phyloP scores from a whole-genome alignment of 1,140 invertebrate species.

The Oppia nitens region DNA sequence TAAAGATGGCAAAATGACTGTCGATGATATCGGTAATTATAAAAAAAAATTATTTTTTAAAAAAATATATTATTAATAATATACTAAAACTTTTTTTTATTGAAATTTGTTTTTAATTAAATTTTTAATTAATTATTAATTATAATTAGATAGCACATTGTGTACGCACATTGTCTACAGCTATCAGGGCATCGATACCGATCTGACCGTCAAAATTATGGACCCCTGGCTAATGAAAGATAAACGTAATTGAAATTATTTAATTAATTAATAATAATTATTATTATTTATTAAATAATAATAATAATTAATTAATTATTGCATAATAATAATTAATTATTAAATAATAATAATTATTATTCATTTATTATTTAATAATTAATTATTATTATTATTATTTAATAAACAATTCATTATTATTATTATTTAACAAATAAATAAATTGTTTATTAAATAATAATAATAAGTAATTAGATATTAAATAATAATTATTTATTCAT shows the following conservation, averaged over 20 bases:
- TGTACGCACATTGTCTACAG: constrained; percentile 9
- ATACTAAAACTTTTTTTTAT: background rate
- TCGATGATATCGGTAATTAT: constrained; percentile 11
- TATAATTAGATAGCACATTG: background rate
- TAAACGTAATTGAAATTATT: constrained; percentile 8
- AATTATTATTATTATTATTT: background rate
- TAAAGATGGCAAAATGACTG: constrained; percentile 11
- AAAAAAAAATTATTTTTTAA: background rate
- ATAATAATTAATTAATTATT: background rate
- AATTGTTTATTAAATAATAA: no score
- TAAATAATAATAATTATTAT: background rate
- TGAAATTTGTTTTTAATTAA: background rate
- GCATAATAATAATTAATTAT: background rate
- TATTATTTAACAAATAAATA: no score
- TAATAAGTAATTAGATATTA: no score
- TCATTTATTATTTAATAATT: background rate
- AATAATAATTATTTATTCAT: no score
- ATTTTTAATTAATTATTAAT: background rate
- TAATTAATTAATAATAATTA: background rate
- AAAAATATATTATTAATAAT: background rate
- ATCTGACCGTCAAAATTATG: background rate
- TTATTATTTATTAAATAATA: background rate
- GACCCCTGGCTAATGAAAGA: constrained; percentile 8
- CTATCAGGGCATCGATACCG: constrained; percentile 1
- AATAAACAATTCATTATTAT: background rate